Evolutionary conservation across 2,888 invertebrate genomes (phyloP), one percentile per base, ranked within the genome.

Genomic region (Anoncus sp.): DNA sequence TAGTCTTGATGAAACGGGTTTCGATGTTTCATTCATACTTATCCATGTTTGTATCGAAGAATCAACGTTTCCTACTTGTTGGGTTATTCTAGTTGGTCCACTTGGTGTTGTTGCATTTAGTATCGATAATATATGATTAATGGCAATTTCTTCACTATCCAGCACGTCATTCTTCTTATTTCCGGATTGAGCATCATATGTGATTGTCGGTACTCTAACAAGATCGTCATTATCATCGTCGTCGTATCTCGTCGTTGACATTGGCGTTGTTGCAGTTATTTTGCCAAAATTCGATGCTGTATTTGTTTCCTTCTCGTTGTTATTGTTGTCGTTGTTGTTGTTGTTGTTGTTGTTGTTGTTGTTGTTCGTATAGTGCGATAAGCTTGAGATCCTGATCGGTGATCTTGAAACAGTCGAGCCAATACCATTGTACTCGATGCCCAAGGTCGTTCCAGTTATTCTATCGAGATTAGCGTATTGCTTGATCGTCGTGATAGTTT

Each of bases 71-170:
- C 47, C 49, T 40, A 74, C 43, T 22, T 71, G 79, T 43, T 77
- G 77, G 7, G 80, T 79, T 0, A 73, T 43, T 18, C 65, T 74
- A 12, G 75, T 57, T 3, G 76, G 74, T 18, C 81, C 81, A 1
- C 86, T 86, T 2, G 88, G 86, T 5, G 86, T 86, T 4, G 91
- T 91, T 18, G 91, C 89, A 55, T 92, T 92, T 16, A 92, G 82
- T 59, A 92, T 90, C 0, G 91, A 91, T 35, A 92, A 88, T 12
- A 92, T 92, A 45, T 92, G 92, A 81, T 91, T 91, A 49, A 92
- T 92, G 3, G 92, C 91, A 69, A 91, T 86, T 80, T 92, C 86
- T 81, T 92, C 87, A 65, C 89, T 85, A 71, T 90, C 87, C 74
- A 84, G 69, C 55, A 87, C 81, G 76, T 90, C 87, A 77, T 90